phyloP scores from a whole-genome alignment of 2,113 vertebrate species.

The Heterotilapia buettikoferi region DNA sequence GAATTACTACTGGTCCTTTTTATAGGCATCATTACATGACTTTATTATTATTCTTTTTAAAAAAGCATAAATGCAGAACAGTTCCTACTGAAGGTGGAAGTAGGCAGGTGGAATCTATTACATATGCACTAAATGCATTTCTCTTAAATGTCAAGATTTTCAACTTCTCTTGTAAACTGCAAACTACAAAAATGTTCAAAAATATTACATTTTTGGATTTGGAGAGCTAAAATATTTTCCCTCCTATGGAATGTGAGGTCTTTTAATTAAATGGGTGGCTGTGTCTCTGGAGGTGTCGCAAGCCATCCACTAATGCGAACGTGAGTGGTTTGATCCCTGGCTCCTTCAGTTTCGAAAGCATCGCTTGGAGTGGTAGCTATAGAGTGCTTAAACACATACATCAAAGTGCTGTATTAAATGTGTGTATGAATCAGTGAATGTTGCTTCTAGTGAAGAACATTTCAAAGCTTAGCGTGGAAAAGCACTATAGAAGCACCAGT shows the following conservation, averaged over 20 bases:
- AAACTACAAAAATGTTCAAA: background rate
- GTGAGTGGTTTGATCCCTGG: background rate
- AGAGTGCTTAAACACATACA: background rate
- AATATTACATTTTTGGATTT: background rate
- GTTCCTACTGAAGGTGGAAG: background rate
- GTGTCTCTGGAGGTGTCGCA: background rate
- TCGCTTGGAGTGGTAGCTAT: background rate
- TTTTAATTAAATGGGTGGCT: background rate
- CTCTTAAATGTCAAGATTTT: background rate
- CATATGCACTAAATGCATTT: background rate
- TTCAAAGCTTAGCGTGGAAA: background rate
- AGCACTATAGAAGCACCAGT: background rate
- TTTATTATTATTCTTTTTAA: background rate
- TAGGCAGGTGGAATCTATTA: background rate
- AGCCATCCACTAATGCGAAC: background rate
- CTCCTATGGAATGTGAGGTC: background rate
- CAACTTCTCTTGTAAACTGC: background rate
- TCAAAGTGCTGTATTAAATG: no score
- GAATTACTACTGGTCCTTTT: background rate
- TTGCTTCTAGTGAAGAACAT: background rate
- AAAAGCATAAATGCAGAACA: background rate
- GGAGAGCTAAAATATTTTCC: background rate
- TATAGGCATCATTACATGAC: background rate
- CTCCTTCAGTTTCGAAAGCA: background rate
- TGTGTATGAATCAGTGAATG: background rate